phyloP scores from a whole-genome alignment of 2,113 vertebrate genomes.

The Alaudala cheleensis region DNA sequence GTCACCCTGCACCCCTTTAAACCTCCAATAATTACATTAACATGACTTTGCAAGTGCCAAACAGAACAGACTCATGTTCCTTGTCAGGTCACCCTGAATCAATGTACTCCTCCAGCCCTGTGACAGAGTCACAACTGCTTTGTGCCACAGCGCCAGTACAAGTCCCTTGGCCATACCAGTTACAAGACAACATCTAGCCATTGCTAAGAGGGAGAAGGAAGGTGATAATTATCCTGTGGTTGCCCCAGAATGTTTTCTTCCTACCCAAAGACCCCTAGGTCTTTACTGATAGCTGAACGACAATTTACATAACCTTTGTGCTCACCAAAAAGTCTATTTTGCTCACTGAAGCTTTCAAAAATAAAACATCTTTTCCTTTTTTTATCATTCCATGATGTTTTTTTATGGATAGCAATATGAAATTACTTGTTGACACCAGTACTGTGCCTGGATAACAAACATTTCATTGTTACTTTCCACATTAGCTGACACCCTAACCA shows the following conservation, averaged over 20 bases:
- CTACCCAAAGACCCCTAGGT: not conserved
- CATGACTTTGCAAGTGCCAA: not conserved
- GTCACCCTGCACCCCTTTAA: not conserved
- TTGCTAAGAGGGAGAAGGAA: not conserved
- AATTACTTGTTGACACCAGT: not conserved
- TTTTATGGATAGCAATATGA: not conserved
- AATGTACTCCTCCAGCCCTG: not conserved
- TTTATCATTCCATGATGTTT: rapidly evolving
- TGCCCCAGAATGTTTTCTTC: not conserved
- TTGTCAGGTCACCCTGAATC: not conserved
- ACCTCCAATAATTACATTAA: not conserved
- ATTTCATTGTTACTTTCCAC: not conserved
- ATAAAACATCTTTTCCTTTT: not conserved
- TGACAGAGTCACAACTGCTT: not conserved
- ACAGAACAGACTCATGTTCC: not conserved
- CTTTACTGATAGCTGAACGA: not conserved
- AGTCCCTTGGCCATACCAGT: not conserved
- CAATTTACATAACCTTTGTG: not conserved
- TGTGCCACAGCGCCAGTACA: not conserved
- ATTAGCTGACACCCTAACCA: not conserved
- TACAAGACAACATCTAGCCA: not conserved
- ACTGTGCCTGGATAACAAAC: not conserved
- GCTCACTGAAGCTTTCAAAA: not conserved
- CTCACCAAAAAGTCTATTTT: not conserved
- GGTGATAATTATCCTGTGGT: rapidly evolving